A percentile compares a stretch with the other conserved stretches of the same genome.
Evolutionary conservation across 2,797 vertebrate species (phyloP).

Genomic region (Gallinago stenura): DNA sequence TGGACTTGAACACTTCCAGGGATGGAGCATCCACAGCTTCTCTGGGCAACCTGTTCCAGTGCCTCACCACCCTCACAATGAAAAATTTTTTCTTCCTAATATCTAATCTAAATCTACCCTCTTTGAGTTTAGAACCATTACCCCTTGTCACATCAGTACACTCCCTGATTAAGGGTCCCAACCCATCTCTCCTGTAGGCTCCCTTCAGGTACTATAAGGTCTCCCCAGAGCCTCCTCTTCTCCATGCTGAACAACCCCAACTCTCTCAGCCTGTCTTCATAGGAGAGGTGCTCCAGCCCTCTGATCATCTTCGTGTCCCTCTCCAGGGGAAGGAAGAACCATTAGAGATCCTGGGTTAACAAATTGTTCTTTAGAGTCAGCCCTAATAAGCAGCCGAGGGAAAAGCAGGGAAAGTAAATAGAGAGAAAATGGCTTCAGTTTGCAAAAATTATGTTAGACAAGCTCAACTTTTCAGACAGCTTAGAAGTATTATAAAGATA

Average conservation of each 20-base stretch:
- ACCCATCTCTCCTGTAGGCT: background rate
- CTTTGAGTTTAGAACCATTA: background rate
- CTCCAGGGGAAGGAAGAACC: background rate
- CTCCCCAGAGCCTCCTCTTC: background rate
- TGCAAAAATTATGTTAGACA: background rate
- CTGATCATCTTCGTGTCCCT: background rate
- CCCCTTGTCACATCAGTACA: background rate
- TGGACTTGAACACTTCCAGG: background rate
- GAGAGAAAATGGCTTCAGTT: background rate
- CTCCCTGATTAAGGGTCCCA: background rate
- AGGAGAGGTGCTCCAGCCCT: background rate
- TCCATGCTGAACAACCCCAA: background rate
- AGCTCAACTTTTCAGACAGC: background rate
- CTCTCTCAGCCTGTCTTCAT: background rate
- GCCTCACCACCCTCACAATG: background rate
- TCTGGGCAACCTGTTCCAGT: background rate
- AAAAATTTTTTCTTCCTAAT: background rate
- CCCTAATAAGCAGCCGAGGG: background rate
- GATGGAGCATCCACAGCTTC: background rate
- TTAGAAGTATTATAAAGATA: background rate
- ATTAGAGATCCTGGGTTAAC: background rate
- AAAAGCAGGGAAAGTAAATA: background rate
- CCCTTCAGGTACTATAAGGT: background rate
- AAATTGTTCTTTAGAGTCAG: background rate
- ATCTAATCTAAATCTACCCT: background rate